Conservation (phyloP, 2,888 invertebrate species). For the Alloscopus bannaensis region DNA sequence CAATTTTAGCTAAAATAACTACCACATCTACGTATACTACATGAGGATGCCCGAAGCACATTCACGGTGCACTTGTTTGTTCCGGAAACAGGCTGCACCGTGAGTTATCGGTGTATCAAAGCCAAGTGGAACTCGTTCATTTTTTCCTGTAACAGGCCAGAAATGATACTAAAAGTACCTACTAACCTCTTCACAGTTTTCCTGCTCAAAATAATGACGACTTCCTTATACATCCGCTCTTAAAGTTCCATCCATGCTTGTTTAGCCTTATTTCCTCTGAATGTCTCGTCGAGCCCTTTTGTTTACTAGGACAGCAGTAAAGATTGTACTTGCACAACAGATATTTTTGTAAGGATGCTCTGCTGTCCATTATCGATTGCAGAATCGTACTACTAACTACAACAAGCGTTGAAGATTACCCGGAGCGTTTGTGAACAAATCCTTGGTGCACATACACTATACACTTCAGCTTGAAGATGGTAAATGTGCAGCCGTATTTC, state of each 20-base stretch:
- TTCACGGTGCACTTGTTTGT: not conserved
- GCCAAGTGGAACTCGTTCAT: not conserved
- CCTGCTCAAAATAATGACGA: not conserved
- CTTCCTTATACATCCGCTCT: not conserved
- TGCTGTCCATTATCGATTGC: slow-evolving; percentile 8
- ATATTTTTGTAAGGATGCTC: not conserved
- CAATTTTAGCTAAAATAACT: not conserved
- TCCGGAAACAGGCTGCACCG: not conserved
- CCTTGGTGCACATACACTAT: not conserved
- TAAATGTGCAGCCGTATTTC: not conserved
- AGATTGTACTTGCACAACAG: not conserved
- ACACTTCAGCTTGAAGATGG: not conserved
- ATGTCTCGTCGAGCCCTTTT: not conserved
- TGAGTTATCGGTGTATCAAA: not conserved
- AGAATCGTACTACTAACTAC: slow-evolving; percentile 11
- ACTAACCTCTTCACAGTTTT: not conserved
- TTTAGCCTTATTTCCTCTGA: not conserved
- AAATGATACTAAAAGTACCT: not conserved
- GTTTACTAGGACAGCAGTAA: not conserved
- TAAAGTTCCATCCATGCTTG: not conserved
- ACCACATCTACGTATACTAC: not conserved
- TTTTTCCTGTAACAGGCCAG: not conserved
- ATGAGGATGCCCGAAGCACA: not conserved
- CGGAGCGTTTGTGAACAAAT: not conserved
- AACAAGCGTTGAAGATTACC: not conserved